Conservation (phyloP, 1,140 invertebrate species). For the Propsilocerus akamusi region DNA sequence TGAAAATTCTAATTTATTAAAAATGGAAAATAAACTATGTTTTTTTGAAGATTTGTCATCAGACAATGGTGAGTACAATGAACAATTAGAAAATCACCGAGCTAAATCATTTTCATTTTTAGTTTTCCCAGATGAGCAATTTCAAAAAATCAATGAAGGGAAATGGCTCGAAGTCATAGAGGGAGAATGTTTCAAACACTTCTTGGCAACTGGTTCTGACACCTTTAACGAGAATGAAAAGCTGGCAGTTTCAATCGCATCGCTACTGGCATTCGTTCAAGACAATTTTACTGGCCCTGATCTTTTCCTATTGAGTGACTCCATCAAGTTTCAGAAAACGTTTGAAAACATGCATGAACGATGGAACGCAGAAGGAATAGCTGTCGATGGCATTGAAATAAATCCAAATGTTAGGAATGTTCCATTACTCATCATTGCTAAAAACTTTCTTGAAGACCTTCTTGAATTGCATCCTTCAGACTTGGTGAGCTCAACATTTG, state of each 20-base stretch:
- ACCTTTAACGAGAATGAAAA: background rate
- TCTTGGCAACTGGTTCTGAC: background rate
- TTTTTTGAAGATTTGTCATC: too few species aligned
- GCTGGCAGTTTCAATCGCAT: constrained; percentile 22
- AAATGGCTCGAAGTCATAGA: background rate
- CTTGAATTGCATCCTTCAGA: constrained; percentile 20
- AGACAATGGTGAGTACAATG: too few species aligned
- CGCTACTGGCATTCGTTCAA: constrained; percentile 54
- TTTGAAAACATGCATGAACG: constrained; percentile 18
- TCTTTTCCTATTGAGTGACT: constrained; percentile 7
- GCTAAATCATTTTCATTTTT: too few species aligned
- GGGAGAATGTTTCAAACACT: background rate
- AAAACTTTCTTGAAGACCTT: constrained; percentile 36
- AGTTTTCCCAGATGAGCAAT: too few species aligned
- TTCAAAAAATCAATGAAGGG: background rate
- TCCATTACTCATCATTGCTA: constrained; percentile 44
- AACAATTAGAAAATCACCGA: too few species aligned
- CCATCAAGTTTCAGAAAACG: too few species aligned
- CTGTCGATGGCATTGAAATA: constrained; percentile 37
- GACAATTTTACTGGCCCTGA: constrained; percentile 64
- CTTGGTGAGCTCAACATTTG: constrained; percentile 17
- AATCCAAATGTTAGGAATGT: constrained; percentile 40
- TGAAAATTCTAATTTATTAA: too few species aligned
- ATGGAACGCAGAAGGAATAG: constrained; percentile 25
- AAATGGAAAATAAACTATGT: too few species aligned